Evolutionary conservation across 2,888 invertebrate species (phyloP).

Genomic region (Drosophila dives): DNA sequence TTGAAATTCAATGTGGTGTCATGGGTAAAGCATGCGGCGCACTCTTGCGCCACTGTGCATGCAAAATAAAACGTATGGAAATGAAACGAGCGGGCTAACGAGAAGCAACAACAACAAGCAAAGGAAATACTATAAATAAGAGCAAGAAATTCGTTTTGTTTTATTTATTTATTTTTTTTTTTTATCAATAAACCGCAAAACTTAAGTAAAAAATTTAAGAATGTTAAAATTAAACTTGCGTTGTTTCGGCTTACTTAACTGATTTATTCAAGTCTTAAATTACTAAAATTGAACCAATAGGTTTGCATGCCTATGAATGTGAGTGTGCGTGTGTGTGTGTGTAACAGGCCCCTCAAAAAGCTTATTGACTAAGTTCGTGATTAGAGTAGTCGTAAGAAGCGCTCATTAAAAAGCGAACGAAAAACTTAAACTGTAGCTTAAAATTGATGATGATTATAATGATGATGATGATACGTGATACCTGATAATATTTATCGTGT

Average conservation of each 20-base stretch:
- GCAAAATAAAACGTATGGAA: conserved; percentile 62
- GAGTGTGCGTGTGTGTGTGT: conserved; percentile 1
- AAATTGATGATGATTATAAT: conserved; percentile 4
- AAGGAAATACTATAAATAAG: conserved; percentile 66
- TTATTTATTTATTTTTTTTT: conserved; percentile 38
- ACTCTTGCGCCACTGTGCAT: conserved; percentile 47
- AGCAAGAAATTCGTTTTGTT: conserved; percentile 31
- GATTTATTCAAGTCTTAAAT: conserved; percentile 43
- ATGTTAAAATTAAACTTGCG: conserved; percentile 37
- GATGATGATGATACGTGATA: conserved; percentile 4
- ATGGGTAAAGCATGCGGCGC: neutral
- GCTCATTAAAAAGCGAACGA: conserved; percentile 15
- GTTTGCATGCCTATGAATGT: neutral
- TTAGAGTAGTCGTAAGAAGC: conserved; percentile 6
- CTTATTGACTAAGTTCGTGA: conserved; percentile 1
- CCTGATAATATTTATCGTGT: conserved; percentile 22
- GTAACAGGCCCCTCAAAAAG: conserved; percentile 11
- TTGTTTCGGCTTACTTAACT: conserved; percentile 28
- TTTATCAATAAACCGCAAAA: conserved; percentile 56
- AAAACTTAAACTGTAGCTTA: conserved; percentile 3
- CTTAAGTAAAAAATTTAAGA: conserved; percentile 38
- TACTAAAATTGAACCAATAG: conserved; percentile 26
- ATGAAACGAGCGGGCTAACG: conserved; percentile 56
- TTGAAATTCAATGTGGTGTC: neutral
- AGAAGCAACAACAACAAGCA: conserved; percentile 40